Evolutionary conservation across 2,888 invertebrate species (phyloP).

Genomic region (Cyclophora punctaria): DNA sequence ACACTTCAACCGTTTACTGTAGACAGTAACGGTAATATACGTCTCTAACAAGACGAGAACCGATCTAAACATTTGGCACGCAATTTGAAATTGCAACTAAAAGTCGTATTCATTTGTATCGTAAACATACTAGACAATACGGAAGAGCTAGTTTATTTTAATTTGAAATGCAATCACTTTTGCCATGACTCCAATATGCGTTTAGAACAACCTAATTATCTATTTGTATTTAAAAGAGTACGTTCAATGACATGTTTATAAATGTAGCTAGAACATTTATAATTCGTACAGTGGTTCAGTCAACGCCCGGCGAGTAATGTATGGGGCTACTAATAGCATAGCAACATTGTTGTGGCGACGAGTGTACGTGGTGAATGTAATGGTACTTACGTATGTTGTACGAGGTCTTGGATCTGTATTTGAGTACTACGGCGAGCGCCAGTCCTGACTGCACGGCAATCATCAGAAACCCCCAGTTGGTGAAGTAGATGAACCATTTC

Average conservation of each 20-base stretch:
- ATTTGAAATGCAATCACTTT: neutral
- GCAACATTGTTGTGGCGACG: conserved; percentile 18
- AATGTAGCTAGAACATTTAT: conserved; percentile 7
- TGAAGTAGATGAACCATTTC: conserved; percentile 83
- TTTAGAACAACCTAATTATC: conserved; percentile 8
- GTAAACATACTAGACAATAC: neutral
- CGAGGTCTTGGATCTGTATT: conserved; percentile 47
- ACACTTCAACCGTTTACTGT: neutral
- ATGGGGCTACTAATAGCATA: conserved; percentile 18
- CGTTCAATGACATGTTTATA: conserved; percentile 13
- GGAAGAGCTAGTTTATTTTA: neutral
- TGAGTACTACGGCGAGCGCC: conserved; percentile 66
- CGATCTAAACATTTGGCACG: too few species aligned
- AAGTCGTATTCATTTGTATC: neutral
- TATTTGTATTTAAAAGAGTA: conserved; percentile 7
- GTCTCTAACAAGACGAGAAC: too few species aligned
- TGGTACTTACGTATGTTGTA: conserved; percentile 45
- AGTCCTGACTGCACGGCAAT: conserved; percentile 76
- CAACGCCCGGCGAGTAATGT: conserved; percentile 18
- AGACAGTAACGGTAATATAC: too few species aligned
- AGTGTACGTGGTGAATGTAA: neutral
- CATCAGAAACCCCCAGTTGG: conserved; percentile 81
- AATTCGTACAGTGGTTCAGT: conserved; percentile 11
- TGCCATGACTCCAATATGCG: neutral
- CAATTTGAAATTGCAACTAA: neutral